These are phyloP conservation scores for Chaetodon trifasciatus DNA, from an alignment of 2,797 vertebrate genomes.

Conservation along the genomic window DNA sequence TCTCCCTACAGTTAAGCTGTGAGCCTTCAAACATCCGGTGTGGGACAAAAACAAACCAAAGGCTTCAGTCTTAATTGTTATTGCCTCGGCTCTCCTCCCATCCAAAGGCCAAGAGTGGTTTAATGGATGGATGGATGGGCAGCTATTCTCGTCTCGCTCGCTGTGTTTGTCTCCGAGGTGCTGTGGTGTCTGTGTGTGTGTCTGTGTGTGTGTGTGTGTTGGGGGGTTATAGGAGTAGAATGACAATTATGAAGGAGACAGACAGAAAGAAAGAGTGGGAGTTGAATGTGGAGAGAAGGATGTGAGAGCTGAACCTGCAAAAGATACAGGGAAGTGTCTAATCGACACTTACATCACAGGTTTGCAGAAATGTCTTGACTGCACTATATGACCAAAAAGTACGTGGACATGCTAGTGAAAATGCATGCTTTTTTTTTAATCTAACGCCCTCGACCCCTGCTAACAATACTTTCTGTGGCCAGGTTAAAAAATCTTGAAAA, in stretches of 20 bases:
- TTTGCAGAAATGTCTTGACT: neutral
- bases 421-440: neutral
- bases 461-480: neutral
- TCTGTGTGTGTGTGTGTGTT: neutral
- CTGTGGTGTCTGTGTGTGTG: neutral
- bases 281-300: conserved; percentile 11
- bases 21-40: conserved; percentile 67
- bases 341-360: neutral
- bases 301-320: conserved; percentile 18
- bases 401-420: neutral
- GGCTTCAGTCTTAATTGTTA: conserved; percentile 63
- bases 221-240: neutral
- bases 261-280: conserved; percentile 36
- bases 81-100: conserved; percentile 40
- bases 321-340: neutral
- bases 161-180: conserved; percentile 57
- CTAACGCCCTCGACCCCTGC: neutral
- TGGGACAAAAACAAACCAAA: conserved; percentile 60
- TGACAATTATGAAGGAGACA: conserved; percentile 33
- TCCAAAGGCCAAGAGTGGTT: conserved; percentile 47
- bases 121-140: conserved; percentile 58
- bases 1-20: conserved; percentile 49
- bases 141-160: conserved; percentile 57
- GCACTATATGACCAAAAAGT: neutral
- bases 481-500: neutral